Evolutionary conservation across 2,888 invertebrate genomes (phyloP), one percentile per base, ranked within the genome.

Genomic region (Neoaliturus tenellus): DNA sequence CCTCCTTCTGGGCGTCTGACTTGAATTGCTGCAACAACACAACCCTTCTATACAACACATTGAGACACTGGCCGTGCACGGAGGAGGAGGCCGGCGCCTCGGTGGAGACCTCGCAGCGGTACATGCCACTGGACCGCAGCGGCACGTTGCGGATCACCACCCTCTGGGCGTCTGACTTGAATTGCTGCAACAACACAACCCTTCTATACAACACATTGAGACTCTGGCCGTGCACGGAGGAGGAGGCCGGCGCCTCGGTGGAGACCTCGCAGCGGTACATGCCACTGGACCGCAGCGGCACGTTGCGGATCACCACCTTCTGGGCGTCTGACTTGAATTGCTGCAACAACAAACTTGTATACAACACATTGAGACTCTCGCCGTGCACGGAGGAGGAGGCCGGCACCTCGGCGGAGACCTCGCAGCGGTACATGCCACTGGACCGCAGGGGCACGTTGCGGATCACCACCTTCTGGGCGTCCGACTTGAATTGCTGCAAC

Each of bases 261-360:
- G 90, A 91, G 58, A 92, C 91, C 88, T 92, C 92, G 86, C 92
- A 92, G 41, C 90, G 89, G 89, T 91, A 91, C 58, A 58, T 86
- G 12, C 92, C 92, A 81, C 90, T 90, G 33, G 90, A 90, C 82
- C 89, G 88, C 80, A 91, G 88, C 44, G 88, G 89, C 10, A 90
- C 89, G 83, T 88, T 88, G 71, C 89, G 88, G 33, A 91, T 88
- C 31, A 87, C 85, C 20, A 91, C 90, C 83, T 87, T 87, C 84
- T 89, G 88, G 78, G 88, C 87, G 85, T 90, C 89, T 41, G 91
- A 91, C 20, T 87, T 87, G 78, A 88, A 88, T 55, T 87, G 88
- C 91, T 91, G 89, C 62, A 12, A n/a, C n/a, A 12, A 39, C 39
- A 39, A 5, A 39, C 39, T 8, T 5, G 39, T 39, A 39, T 39